Evolutionary conservation across 2,113 vertebrate genomes (phyloP).

Genomic region (Cynoglossus semilaevis): DNA sequence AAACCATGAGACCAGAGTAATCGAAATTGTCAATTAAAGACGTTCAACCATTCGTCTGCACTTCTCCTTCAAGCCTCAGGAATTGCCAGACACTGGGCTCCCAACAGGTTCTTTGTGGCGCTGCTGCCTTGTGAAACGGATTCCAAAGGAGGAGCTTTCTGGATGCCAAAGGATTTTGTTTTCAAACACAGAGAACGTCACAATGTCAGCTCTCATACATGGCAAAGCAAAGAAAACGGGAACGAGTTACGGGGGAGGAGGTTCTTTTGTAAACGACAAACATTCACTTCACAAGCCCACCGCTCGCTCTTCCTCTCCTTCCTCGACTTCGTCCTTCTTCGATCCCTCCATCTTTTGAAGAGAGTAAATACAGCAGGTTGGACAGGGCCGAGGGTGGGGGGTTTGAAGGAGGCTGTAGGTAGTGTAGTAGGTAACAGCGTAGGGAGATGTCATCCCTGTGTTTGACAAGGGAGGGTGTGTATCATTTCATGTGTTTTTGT

Average conservation of each 20-base stretch:
- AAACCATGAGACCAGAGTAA: slow-evolving; percentile 25
- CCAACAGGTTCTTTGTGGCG: slow-evolving; percentile 16
- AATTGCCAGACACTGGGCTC: slow-evolving; percentile 31
- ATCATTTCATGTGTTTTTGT: slow-evolving; percentile 13
- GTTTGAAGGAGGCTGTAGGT: slow-evolving; percentile 51
- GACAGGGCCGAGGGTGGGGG: slow-evolving; percentile 42
- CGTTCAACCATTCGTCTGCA: slow-evolving; percentile 35
- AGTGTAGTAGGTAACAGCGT: slow-evolving; percentile 63
- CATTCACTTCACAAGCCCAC: slow-evolving; percentile 50
- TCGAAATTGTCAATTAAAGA: slow-evolving; percentile 43
- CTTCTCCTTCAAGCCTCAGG: slow-evolving; percentile 27
- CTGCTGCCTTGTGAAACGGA: slow-evolving; percentile 29
- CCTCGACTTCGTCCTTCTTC: slow-evolving; percentile 8
- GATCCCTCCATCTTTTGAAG: slow-evolving; percentile 51
- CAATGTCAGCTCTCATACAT: slow-evolving; percentile 49
- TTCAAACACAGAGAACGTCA: slow-evolving; percentile 40
- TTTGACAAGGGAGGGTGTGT: slow-evolving; percentile 18
- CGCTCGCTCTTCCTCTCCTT: slow-evolving; percentile 27
- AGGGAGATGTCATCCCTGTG: slow-evolving; percentile 44
- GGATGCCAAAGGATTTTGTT: slow-evolving; percentile 36
- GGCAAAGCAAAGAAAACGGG: slow-evolving; percentile 36
- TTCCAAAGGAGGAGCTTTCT: slow-evolving; percentile 44
- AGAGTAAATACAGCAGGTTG: slow-evolving; percentile 67
- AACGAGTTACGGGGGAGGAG: slow-evolving; percentile 1
- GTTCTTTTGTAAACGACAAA: slow-evolving; percentile 61